These are phyloP conservation scores for Marmota flaviventris DNA, from an alignment of 2,113 vertebrate genomes.

Conservation along the genomic window DNA sequence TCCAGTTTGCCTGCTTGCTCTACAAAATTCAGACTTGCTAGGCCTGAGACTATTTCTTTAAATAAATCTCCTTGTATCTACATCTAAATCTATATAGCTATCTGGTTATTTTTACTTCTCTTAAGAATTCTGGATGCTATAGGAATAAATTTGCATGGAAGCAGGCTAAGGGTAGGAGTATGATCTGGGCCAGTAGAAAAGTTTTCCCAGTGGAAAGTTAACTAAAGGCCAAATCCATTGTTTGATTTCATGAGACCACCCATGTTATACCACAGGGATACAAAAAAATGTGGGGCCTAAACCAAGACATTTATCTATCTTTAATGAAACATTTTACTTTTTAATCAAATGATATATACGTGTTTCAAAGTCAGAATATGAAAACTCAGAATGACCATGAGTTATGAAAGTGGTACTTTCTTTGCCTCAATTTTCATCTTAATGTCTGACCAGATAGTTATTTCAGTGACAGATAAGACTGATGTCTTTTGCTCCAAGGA, in stretches of 20 bases:
- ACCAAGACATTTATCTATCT: background rate
- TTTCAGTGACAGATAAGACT: background rate
- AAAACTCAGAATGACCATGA: background rate
- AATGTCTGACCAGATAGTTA: background rate
- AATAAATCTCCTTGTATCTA: background rate
- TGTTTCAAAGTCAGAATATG: background rate
- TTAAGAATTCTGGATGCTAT: background rate
- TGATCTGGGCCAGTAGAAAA: background rate
- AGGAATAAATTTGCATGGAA: background rate
- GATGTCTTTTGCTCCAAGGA: background rate
- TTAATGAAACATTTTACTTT: constrained; percentile 14
- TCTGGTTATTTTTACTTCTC: background rate
- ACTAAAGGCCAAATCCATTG: background rate
- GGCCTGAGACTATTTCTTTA: background rate
- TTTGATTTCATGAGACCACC: background rate
- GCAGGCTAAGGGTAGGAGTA: background rate
- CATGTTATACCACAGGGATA: background rate
- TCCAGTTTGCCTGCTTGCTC: background rate
- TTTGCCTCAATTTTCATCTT: background rate
- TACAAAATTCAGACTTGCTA: background rate
- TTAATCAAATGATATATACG: background rate
- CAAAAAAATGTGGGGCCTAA: background rate
- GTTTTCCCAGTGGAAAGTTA: background rate
- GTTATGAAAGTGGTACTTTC: background rate
- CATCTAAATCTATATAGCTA: background rate